Percentiles rank a stretch among this genome's conserved stretches.
phyloP scores from a whole-genome alignment of 2,888 invertebrate genomes.

The Cosmia trapezina region DNA sequence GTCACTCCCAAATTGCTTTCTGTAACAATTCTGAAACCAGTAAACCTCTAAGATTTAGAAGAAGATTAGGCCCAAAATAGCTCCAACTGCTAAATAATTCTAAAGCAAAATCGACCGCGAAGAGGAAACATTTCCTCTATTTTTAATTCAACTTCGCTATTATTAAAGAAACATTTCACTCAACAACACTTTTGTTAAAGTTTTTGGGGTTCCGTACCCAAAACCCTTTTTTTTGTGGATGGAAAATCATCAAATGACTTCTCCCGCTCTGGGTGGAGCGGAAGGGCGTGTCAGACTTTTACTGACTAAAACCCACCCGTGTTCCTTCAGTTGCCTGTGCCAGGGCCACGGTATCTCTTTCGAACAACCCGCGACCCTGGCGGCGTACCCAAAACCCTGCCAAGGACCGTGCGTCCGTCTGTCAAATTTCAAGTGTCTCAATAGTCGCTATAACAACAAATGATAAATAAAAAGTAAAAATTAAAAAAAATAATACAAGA shows the following conservation, averaged over 20 bases:
- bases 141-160: constrained; percentile 11
- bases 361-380: no score
- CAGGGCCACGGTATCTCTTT: no score
- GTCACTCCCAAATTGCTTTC: neutral
- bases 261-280: no score
- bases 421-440: no score
- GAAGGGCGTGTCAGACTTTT: no score
- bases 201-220: constrained; percentile 22
- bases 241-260: no score
- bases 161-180: constrained; percentile 36
- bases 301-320: no score
- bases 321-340: no score
- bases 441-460: neutral
- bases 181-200: constrained; percentile 20
- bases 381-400: neutral
- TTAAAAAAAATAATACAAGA: neutral
- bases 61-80: constrained; percentile 22
- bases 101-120: constrained; percentile 18
- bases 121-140: constrained; percentile 6
- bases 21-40: neutral
- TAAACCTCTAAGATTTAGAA: constrained; percentile 5
- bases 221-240: no score
- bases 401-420: no score
- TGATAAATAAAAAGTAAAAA: neutral
- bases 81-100: neutral